Base-by-base conservation (phyloP, 1,140 invertebrate species). In the Pogonomyrmex californicus region DNA sequence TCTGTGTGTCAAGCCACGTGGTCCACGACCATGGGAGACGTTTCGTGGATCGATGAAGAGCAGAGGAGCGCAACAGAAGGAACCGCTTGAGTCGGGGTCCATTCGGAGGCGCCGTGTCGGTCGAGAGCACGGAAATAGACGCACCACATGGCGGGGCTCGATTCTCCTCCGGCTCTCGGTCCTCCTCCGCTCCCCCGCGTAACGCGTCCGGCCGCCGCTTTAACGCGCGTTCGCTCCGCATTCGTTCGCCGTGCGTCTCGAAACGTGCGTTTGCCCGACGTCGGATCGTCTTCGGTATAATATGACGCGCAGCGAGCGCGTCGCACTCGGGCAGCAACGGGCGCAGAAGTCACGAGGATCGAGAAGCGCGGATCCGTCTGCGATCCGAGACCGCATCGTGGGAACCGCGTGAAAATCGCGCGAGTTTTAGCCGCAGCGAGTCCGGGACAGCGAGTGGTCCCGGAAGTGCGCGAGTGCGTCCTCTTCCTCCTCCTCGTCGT, bases 141-240 rank as follows among this genome's bases (percentile, higher is more conserved):
- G 70, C 88, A 92, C 90, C 93, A 94, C 93, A 94, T 95, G 94
- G 93, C 94, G 93, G 94, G 93, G 94, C 92, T 94, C 91, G 10
- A 23, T 23, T 92, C 93, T 92, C 88, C 87, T 14, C 23, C 58
- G 4, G 4, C 91, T 63, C 71, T 86, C 49, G 41, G 58, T 92
- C 93, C 92, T 91, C 89, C 23, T 58, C 38, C 91, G 47, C 73
- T 83, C 65, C 44, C 23, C 70, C 77, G 23, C 78, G 51, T 87
- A 23, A 73, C 77, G 70, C 76, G 54, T 85, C 33, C 78, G 33
- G 44, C 41, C 33, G 54, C 49, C 88, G 23, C 23, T 36, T 33
- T 44, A 44, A 23, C 23, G 23, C 68, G 79, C 65, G 54, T 65
- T 60, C 33, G 77, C 36, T 60, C 41, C 30, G 30, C 38, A 36